phyloP scores from a whole-genome alignment of 2,797 vertebrate genomes.

The Enteromius trimaculatus region DNA sequence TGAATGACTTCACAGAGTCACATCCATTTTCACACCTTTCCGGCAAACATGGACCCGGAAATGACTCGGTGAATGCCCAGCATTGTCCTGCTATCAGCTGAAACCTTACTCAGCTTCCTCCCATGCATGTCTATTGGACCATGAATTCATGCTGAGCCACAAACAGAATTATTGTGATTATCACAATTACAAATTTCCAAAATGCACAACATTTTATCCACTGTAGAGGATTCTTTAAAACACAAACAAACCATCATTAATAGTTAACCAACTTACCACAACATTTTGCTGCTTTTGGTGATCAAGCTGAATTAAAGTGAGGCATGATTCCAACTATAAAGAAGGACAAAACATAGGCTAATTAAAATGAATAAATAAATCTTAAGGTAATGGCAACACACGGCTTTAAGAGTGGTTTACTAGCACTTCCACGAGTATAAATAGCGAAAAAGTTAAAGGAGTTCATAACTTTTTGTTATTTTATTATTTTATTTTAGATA shows the following conservation, averaged over 20 bases:
- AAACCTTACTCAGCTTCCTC: conserved; percentile 13
- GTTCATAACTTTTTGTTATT: not conserved
- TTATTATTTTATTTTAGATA: too few relatives aligned
- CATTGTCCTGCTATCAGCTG: conserved; percentile 13
- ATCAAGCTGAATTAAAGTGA: conserved; percentile 1
- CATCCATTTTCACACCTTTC: not conserved
- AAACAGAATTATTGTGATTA: not conserved
- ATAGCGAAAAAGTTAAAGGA: not conserved
- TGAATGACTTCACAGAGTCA: conserved; percentile 11
- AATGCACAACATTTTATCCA: not conserved
- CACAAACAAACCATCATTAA: not conserved
- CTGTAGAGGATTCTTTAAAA: not conserved
- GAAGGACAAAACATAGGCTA: not conserved
- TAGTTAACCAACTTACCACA: not conserved
- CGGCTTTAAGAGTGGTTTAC: not conserved
- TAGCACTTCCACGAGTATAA: not conserved
- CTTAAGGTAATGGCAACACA: not conserved
- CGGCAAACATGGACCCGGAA: conserved; percentile 11
- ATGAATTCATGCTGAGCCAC: not conserved
- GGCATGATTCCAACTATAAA: conserved; percentile 8
- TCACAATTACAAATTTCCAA: not conserved
- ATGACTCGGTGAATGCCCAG: conserved; percentile 5
- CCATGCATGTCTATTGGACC: not conserved
- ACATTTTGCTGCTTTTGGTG: conserved; percentile 22
- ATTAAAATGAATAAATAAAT: not conserved